Evolutionary conservation across 2,888 invertebrate genomes (phyloP).

Genomic region (Operophtera brumata): DNA sequence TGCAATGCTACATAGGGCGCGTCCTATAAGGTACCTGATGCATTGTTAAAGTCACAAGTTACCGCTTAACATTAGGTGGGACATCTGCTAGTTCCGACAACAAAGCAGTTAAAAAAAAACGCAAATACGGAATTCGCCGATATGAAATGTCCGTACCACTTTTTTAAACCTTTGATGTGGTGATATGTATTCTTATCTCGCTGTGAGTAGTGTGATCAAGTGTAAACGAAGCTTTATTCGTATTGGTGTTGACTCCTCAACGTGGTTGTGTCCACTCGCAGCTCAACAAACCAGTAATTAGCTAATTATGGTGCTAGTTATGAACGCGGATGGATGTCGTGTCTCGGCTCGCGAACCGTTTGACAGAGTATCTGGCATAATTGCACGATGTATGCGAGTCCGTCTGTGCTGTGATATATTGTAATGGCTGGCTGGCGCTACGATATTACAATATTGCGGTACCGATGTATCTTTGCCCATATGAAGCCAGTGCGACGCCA

Average conservation of each 20-base stretch:
- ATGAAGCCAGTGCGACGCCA: not conserved
- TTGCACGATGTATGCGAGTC: slow-evolving; percentile 20
- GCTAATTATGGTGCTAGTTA: slow-evolving; percentile 11
- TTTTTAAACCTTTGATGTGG: too few species aligned
- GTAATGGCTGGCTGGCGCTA: slow-evolving; percentile 11
- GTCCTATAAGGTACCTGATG: too few species aligned
- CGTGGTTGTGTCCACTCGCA: too few species aligned
- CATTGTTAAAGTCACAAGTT: too few species aligned
- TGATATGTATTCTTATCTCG: too few species aligned
- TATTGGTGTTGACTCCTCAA: slow-evolving; percentile 9
- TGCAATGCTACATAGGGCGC: too few species aligned
- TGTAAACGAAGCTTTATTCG: not conserved
- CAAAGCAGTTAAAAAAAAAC: too few species aligned
- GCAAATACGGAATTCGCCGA: too few species aligned
- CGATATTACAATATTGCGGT: slow-evolving; percentile 6
- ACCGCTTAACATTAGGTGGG: too few species aligned
- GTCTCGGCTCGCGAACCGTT: slow-evolving; percentile 4
- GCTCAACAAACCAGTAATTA: slow-evolving; percentile 4
- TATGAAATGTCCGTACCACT: too few species aligned
- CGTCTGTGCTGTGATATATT: slow-evolving; percentile 11
- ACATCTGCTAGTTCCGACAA: too few species aligned
- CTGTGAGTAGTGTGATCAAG: too few species aligned
- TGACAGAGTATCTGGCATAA: slow-evolving; percentile 18
- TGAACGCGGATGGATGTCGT: slow-evolving; percentile 11
- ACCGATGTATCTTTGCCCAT: not conserved